phyloP scores from a whole-genome alignment of 2,113 vertebrate genomes.

The Motacilla alba region DNA sequence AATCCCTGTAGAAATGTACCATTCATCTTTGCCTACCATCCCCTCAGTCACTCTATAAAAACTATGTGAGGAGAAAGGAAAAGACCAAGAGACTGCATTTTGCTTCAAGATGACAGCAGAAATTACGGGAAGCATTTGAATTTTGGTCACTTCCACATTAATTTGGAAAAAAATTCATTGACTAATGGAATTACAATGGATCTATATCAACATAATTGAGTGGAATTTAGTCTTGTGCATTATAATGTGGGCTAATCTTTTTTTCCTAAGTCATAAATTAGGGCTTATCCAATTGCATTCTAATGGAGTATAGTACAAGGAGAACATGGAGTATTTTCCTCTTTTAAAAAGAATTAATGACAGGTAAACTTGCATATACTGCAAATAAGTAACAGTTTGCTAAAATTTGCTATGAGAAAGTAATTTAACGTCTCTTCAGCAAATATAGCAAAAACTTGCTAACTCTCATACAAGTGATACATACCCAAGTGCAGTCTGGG shows the following conservation, averaged over 20 bases:
- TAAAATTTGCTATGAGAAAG: neutral
- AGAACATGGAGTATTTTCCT: neutral
- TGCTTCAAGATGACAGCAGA: neutral
- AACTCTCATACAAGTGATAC: neutral
- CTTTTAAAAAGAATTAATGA: neutral
- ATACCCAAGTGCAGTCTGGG: neutral
- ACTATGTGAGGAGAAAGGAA: neutral
- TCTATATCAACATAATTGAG: neutral
- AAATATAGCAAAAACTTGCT: neutral
- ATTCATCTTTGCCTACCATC: neutral
- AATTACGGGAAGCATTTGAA: neutral
- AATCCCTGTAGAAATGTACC: neutral
- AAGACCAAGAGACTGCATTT: neutral
- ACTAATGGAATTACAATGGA: slow-evolving; percentile 9
- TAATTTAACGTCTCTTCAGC: neutral
- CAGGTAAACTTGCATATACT: neutral
- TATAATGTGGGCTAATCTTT: neutral
- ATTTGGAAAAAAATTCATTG: neutral
- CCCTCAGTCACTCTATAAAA: neutral
- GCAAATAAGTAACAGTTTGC: neutral
- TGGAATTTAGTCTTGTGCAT: neutral
- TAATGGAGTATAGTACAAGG: neutral
- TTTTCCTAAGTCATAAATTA: neutral
- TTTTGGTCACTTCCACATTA: neutral
- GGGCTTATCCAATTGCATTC: neutral